These are phyloP conservation scores for Brenthis hecate DNA, from an alignment of 2,888 invertebrate species.

Conservation along the genomic window DNA sequence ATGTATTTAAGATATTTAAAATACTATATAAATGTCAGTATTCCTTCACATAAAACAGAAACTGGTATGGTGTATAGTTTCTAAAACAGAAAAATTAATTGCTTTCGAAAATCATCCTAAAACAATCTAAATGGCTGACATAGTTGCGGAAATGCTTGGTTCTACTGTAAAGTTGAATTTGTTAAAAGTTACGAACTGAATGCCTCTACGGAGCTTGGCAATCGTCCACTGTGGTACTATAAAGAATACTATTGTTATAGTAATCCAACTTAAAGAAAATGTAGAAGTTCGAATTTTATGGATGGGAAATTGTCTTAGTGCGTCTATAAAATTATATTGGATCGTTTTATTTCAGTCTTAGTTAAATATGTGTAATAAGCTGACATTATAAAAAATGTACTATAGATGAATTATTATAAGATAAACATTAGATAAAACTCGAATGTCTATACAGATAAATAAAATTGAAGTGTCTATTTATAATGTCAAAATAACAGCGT, in stretches of 20 bases:
- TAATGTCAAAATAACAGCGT: too few species aligned
- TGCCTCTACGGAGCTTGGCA: constrained; percentile 29
- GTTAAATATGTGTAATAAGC: too few species aligned
- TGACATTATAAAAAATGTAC: too few species aligned
- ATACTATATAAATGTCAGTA: too few species aligned
- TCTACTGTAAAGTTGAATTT: constrained; percentile 22
- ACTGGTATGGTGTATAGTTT: too few species aligned
- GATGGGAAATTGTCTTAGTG: constrained; percentile 4
- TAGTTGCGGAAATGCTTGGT: constrained; percentile 22
- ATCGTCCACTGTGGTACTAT: constrained; percentile 29
- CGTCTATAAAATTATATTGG: not conserved
- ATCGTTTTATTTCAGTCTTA: not conserved
- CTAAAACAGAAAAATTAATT: not conserved
- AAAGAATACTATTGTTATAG: constrained; percentile 29
- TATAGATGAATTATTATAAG: too few species aligned
- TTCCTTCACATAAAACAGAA: too few species aligned
- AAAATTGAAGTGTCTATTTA: too few species aligned
- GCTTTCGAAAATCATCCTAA: constrained; percentile 1
- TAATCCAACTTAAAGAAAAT: constrained; percentile 23
- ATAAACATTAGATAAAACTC: too few species aligned
- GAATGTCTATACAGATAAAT: too few species aligned
- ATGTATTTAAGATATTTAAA: too few species aligned
- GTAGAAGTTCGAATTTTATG: constrained; percentile 14
- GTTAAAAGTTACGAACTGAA: constrained; percentile 31
- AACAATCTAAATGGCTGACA: constrained; percentile 14